Evolutionary conservation across 2,797 vertebrate species (phyloP).

Genomic region (Apogon hyalosoma): DNA sequence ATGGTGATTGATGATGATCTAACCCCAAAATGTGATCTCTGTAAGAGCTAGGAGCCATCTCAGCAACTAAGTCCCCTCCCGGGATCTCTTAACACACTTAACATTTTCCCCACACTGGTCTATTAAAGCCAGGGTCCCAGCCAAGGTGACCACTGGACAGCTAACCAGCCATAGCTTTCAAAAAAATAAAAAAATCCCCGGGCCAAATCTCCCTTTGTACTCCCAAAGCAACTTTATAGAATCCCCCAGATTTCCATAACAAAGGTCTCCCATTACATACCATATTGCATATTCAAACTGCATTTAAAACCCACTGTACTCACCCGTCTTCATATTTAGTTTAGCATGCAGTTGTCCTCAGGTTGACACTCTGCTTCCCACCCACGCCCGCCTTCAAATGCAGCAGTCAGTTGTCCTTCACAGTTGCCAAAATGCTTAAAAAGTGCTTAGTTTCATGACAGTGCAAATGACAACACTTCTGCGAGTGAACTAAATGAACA

Average conservation of each 20-base stretch:
- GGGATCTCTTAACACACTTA: slow-evolving; percentile 77
- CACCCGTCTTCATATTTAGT: slow-evolving; percentile 39
- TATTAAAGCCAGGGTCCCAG: slow-evolving; percentile 66
- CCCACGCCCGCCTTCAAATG: slow-evolving; percentile 59
- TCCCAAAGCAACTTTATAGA: slow-evolving; percentile 41
- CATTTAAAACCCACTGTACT: slow-evolving; percentile 46
- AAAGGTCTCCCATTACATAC: slow-evolving; percentile 42
- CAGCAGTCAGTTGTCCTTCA: slow-evolving; percentile 57
- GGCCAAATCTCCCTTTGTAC: slow-evolving; percentile 15
- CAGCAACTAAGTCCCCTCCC: slow-evolving; percentile 50
- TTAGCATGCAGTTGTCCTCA: slow-evolving; percentile 51
- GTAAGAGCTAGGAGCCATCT: slow-evolving; percentile 54
- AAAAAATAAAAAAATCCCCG: slow-evolving; percentile 32
- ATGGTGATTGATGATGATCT: slow-evolving; percentile 75
- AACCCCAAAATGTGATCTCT: slow-evolving; percentile 68
- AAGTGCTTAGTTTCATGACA: slow-evolving; percentile 53
- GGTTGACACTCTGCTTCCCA: slow-evolving; percentile 40
- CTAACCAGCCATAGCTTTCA: slow-evolving; percentile 49
- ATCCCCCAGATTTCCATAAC: slow-evolving; percentile 51
- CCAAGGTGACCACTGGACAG: slow-evolving; percentile 69
- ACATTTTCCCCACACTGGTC: slow-evolving; percentile 67
- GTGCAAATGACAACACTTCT: slow-evolving; percentile 68
- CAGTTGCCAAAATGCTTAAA: slow-evolving; percentile 24
- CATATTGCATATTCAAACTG: slow-evolving; percentile 63
- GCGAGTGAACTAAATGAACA: slow-evolving; percentile 57